Base-by-base conservation (phyloP, 2,797 vertebrate genomes). In the Thripadectes ignobilis region DNA sequence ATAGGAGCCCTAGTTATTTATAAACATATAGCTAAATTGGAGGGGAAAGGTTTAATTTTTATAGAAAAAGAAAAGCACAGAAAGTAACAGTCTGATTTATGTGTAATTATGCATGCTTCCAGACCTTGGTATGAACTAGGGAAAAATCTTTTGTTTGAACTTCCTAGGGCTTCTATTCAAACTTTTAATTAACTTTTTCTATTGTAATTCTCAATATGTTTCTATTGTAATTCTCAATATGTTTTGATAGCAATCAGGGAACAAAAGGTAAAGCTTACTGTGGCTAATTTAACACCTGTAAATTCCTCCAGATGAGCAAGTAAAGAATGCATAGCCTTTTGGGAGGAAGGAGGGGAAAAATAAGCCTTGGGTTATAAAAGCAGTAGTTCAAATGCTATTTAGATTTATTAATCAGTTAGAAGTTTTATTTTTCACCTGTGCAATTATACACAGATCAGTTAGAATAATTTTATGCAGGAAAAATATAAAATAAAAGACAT, bases 251-350 rank as follows among this genome's bases (percentile, higher is more conserved):
- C 51, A 77, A 91, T 96, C 78, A 80, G 92, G 78, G 91, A 96
- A 93, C 81, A 93, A 96, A 96, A 90, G 49, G 75, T 76, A 92
- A 95, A 75, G 46, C 77, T 95, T 95, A 82, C 81, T 0, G 4
- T 89, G 59, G 75, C 45, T 97, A 95, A 96, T 96, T 95, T 95
- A 94, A 95, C 95, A 96, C 89, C 93, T 95, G 89, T 93, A 96
- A 95, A 94, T 89, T 96, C 88, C 85, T 93, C 49, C 54, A 89
- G 94, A 95, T 71, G 65, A 92, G 69, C 29, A 88, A 93, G 73
- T 73, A 86, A 94, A 91, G 63, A 79, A 88, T 48, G 14, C 26
- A 17, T 38, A 61, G 38, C 34, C 87, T 83, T 94, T 86, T 59
- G 82, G 76, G 82, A 81, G 43, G 8, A 7, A 51, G 16, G 8